Evolutionary conservation across 2,888 invertebrate genomes (phyloP).

Genomic region (Nemotelus nigrinus): DNA sequence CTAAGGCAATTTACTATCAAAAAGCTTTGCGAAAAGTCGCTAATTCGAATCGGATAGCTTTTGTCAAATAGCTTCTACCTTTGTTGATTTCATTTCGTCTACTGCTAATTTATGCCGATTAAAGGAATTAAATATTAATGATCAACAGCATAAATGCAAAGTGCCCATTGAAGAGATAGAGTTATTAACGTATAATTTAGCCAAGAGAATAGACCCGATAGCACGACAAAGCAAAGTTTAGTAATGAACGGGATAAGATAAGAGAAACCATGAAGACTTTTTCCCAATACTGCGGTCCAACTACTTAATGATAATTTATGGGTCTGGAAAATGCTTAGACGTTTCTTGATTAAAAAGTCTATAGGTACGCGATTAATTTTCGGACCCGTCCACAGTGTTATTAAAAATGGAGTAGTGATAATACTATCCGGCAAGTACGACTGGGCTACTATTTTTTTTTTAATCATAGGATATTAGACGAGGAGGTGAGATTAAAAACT

Average conservation of each 20-base stretch:
- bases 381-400: slow-evolving; percentile 6
- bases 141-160: slow-evolving; percentile 29
- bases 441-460: slow-evolving; percentile 1
- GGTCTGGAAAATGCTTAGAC: slow-evolving; percentile 30
- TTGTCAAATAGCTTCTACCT: background rate
- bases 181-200: slow-evolving; percentile 42
- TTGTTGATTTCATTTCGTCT: slow-evolving; percentile 28
- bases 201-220: slow-evolving; percentile 15
- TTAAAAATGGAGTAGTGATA: slow-evolving; percentile 42
- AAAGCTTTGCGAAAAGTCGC: slow-evolving; percentile 8
- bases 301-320: slow-evolving; percentile 45
- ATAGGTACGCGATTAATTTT: background rate
- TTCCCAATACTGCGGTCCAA: slow-evolving; percentile 31
- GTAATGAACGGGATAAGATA: slow-evolving; percentile 22
- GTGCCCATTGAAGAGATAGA: slow-evolving; percentile 35
- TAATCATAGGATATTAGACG: slow-evolving; percentile 31
- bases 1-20: background rate
- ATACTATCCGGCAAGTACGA: background rate
- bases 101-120: slow-evolving; percentile 45
- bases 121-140: slow-evolving; percentile 50
- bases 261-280: slow-evolving; percentile 27
- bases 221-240: background rate
- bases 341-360: background rate
- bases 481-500: slow-evolving; percentile 23
- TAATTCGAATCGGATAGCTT: slow-evolving; percentile 39